Conservation (phyloP, 2,797 vertebrate species). For the Antennarius maculatus region DNA sequence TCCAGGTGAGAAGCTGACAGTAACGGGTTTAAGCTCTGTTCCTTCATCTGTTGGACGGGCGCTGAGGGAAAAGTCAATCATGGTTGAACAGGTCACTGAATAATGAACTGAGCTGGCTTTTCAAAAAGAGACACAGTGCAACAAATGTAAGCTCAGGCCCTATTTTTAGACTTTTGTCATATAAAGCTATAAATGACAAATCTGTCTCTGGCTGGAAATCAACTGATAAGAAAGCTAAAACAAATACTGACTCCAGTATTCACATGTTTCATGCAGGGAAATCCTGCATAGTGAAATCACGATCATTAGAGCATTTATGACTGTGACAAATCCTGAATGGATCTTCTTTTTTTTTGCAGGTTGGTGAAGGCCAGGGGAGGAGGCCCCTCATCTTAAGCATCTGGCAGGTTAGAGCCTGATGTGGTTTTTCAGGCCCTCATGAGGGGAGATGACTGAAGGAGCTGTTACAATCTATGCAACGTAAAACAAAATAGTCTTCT, state of each 20-base stretch:
- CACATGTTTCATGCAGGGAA: conserved; percentile 31
- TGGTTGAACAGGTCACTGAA: conserved; percentile 61
- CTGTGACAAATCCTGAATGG: conserved; percentile 56
- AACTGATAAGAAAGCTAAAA: conserved; percentile 41
- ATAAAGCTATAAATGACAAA: conserved; percentile 35
- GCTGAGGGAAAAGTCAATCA: conserved; percentile 72
- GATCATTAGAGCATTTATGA: conserved; percentile 51
- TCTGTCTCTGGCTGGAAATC: conserved; percentile 33
- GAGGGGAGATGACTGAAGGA: conserved; percentile 57
- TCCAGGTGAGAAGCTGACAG: conserved; percentile 86
- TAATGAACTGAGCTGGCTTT: conserved; percentile 55
- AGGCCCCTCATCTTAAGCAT: conserved; percentile 54
- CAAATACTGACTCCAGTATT: conserved; percentile 21
- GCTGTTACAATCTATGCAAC: conserved; percentile 61
- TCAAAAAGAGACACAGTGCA: conserved; percentile 46
- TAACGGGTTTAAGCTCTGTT: conserved; percentile 81
- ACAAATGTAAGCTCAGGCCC: conserved; percentile 42
- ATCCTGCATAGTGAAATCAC: conserved; percentile 54
- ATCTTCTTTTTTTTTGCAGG: conserved; percentile 25
- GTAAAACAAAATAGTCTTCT: conserved; percentile 23
- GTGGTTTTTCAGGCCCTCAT: conserved; percentile 57
- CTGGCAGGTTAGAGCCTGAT: conserved; percentile 65
- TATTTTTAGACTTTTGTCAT: conserved; percentile 41
- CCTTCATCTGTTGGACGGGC: conserved; percentile 76
- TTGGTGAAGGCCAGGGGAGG: conserved; percentile 18